phyloP scores from a whole-genome alignment of 2,113 vertebrate species.

The Protobothrops flavoviridis region DNA sequence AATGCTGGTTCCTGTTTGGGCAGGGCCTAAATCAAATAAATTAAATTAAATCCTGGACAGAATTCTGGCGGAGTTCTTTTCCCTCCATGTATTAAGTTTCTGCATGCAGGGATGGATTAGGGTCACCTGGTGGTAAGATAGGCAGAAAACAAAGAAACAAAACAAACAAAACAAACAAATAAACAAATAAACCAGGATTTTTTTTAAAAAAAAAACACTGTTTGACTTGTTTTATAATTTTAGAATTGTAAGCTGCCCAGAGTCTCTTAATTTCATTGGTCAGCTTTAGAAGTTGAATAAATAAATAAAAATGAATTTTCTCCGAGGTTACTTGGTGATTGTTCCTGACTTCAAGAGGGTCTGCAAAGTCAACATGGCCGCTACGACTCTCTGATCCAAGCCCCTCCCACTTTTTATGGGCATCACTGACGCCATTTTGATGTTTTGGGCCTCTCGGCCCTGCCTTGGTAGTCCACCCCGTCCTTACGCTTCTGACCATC shows the following conservation, averaged over 20 bases:
- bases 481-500: neutral
- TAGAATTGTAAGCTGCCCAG: neutral
- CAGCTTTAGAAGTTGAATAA: neutral
- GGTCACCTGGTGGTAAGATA: neutral
- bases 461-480: neutral
- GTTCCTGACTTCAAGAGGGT: neutral
- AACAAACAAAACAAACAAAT: neutral
- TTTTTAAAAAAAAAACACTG: neutral
- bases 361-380: neutral
- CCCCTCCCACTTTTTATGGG: neutral
- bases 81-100: neutral
- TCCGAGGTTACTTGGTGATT: neutral
- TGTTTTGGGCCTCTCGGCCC: neutral
- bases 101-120: neutral
- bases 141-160: neutral
- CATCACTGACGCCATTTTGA: neutral
- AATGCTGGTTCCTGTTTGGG: neutral
- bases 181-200: neutral
- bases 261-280: neutral
- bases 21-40: neutral
- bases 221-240: neutral
- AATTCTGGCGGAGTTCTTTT: neutral
- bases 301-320: neutral
- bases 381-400: neutral
- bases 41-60: neutral